Evolutionary conservation across 2,797 vertebrate species (phyloP).

Genomic region (Cyprinella venusta): DNA sequence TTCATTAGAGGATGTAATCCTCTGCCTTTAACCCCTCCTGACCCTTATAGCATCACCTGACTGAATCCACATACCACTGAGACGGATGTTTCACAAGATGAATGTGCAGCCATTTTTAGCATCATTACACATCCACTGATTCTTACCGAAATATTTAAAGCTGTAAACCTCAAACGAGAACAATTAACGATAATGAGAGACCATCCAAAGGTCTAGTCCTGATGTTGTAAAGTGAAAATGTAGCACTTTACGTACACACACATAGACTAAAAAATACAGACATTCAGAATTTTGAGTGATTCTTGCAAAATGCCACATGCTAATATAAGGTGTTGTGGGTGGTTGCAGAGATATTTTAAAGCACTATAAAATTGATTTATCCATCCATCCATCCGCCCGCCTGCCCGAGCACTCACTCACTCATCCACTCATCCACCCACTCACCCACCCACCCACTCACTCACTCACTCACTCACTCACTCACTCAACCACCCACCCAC

Average conservation of each 20-base stretch:
- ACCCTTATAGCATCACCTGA: conserved; percentile 45
- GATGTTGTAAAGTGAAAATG: conserved; percentile 7
- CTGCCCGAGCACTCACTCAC: too few relatives aligned
- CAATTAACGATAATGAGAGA: conserved; percentile 23
- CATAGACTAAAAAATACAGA: neutral
- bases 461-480: too few relatives aligned
- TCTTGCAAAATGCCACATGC: neutral
- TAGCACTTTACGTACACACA: neutral
- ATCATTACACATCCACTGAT: conserved; percentile 48
- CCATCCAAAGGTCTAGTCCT: neutral
- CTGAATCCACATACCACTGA: conserved; percentile 41
- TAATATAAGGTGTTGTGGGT: neutral
- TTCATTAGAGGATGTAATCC: conserved; percentile 51
- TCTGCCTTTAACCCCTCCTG: conserved; percentile 48
- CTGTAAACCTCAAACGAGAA: conserved; percentile 29
- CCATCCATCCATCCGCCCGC: too few relatives aligned
- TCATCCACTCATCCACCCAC: too few relatives aligned
- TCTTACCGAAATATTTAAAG: conserved; percentile 25
- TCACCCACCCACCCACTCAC: too few relatives aligned
- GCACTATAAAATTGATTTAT: too few relatives aligned
- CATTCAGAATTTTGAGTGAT: neutral
- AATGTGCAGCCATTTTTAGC: conserved; percentile 24
- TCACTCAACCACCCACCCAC: too few relatives aligned
- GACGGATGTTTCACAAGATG: conserved; percentile 34
- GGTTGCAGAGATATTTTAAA: neutral